Evolutionary conservation across 2,888 invertebrate species (phyloP).

Genomic region (Diarsia mendica): DNA sequence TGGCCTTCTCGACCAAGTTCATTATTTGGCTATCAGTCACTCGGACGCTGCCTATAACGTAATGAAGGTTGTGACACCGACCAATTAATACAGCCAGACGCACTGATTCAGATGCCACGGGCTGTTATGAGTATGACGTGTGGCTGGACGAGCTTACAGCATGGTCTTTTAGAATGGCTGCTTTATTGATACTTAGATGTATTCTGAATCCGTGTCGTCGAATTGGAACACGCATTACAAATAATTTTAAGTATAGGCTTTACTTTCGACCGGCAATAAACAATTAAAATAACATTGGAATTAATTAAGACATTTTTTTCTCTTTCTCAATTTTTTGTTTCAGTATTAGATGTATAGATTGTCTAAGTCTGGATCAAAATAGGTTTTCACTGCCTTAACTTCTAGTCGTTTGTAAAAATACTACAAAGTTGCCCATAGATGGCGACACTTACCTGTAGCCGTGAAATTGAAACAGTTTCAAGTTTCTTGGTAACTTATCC

Average conservation of each 20-base stretch:
- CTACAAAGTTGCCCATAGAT: constrained; percentile 7
- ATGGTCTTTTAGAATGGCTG: neutral
- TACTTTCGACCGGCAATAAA: neutral
- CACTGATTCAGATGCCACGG: constrained; percentile 33
- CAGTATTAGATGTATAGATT: neutral
- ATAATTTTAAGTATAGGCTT: neutral
- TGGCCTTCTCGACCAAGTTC: constrained; percentile 65
- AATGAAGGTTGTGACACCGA: constrained; percentile 67
- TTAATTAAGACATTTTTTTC: neutral
- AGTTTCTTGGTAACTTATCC: neutral
- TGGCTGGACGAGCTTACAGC: neutral
- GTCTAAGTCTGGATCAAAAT: neutral
- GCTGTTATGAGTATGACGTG: constrained; percentile 49
- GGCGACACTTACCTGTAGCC: constrained; percentile 1
- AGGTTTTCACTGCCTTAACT: constrained; percentile 6
- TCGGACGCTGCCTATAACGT: constrained; percentile 67
- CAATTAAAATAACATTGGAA: neutral
- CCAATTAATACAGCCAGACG: constrained; percentile 69
- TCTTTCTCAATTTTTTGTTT: neutral
- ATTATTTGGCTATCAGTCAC: constrained; percentile 76
- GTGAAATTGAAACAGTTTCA: neutral
- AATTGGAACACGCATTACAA: constrained; percentile 4
- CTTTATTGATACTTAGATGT: neutral
- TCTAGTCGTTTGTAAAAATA: constrained; percentile 4
- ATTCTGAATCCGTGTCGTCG: neutral